phyloP scores from a whole-genome alignment of 2,113 vertebrate genomes.

The Neodontobutis hainanensis region DNA sequence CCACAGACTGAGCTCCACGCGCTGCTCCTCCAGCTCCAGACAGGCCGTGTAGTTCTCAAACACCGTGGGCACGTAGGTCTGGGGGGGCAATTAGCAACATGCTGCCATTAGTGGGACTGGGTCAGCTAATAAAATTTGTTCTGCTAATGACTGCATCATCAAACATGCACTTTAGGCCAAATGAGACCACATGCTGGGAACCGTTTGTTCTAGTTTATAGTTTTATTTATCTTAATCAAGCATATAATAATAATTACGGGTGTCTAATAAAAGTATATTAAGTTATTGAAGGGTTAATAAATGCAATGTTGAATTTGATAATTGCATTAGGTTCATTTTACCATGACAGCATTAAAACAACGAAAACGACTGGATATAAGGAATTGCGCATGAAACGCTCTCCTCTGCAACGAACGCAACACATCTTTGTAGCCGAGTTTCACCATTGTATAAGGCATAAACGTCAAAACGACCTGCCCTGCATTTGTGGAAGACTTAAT shows the following conservation, averaged over 20 bases:
- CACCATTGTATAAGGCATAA: background rate
- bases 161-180: background rate
- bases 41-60: slow-evolving; percentile 98
- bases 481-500: background rate
- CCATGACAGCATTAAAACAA: too few relatives aligned
- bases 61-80: slow-evolving; percentile 96
- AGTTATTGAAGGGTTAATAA: background rate
- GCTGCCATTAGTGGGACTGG: slow-evolving; percentile 53
- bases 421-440: background rate
- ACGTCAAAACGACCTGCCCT: background rate
- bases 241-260: slow-evolving; percentile 21
- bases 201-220: background rate
- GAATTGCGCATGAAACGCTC: slow-evolving; percentile 57
- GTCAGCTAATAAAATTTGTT: slow-evolving; percentile 28
- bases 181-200: background rate
- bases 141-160: slow-evolving; percentile 21
- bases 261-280: background rate
- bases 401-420: slow-evolving; percentile 50
- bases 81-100: slow-evolving; percentile 56
- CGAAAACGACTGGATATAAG: background rate
- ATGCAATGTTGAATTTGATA: background rate
- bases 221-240: slow-evolving; percentile 29
- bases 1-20: slow-evolving; percentile 96
- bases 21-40: slow-evolving; percentile 92
- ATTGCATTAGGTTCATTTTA: too few relatives aligned